Percentiles rank a stretch among this genome's conserved stretches.
phyloP scores from a whole-genome alignment of 2,888 invertebrate genomes.

The Oasisia sp. region DNA sequence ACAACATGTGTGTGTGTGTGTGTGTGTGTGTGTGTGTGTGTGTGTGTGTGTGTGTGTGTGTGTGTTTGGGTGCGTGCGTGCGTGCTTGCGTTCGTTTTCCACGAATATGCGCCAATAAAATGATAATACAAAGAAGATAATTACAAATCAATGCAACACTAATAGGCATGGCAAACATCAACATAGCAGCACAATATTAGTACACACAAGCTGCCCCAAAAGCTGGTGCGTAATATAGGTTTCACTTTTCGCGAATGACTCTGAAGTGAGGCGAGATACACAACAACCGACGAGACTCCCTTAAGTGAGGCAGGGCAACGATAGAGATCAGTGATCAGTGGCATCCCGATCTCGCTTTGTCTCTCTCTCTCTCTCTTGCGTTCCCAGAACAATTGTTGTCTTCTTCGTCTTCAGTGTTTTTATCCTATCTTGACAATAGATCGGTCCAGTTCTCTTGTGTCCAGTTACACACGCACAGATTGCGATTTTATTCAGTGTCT shows the following conservation, averaged over 20 bases:
- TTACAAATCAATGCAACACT: not conserved
- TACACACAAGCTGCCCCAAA: too few relatives aligned
- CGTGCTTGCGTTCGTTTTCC: not conserved
- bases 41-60: too few relatives aligned
- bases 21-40: too few relatives aligned
- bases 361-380: not conserved
- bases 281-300: too few relatives aligned
- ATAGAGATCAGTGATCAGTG: not conserved
- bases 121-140: not conserved
- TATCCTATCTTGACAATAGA: not conserved
- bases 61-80: too few relatives aligned
- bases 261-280: too few relatives aligned
- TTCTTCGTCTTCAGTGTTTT: not conserved
- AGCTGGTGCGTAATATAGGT: too few relatives aligned
- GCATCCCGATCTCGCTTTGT: not conserved
- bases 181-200: too few relatives aligned
- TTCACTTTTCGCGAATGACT: too few relatives aligned
- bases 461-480: not conserved
- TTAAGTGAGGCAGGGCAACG: not conserved
- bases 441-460: not conserved
- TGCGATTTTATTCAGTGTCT: constrained; percentile 5
- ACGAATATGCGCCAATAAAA: not conserved
- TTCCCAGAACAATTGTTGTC: not conserved
- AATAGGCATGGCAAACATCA: too few relatives aligned
- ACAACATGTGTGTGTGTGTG: too few relatives aligned